Evolutionary conservation across 2,113 vertebrate genomes (phyloP).

Genomic region (Gallinago paraguaiae): DNA sequence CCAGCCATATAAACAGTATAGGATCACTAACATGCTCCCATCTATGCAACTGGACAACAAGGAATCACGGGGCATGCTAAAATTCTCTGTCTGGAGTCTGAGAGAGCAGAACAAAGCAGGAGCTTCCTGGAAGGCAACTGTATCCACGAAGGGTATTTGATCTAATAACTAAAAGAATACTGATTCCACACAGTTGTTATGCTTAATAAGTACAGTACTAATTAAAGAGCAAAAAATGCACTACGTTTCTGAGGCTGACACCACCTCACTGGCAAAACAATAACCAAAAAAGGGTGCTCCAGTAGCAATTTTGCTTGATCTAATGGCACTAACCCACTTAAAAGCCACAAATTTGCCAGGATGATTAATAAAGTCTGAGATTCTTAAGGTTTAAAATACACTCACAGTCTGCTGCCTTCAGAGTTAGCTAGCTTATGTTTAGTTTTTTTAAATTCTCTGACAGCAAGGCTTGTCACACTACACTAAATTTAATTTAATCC

Average conservation of each 20-base stretch:
- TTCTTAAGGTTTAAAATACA: not conserved
- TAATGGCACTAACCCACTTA: not conserved
- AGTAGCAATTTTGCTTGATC: not conserved
- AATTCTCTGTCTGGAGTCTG: not conserved
- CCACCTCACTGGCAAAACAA: not conserved
- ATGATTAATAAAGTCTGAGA: not conserved
- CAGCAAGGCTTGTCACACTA: not conserved
- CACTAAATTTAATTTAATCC: not conserved
- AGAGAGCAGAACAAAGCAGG: accelerated
- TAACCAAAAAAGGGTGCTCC: not conserved
- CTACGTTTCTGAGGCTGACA: not conserved
- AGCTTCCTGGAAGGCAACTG: not conserved
- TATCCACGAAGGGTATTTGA: not conserved
- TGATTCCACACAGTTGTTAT: not conserved
- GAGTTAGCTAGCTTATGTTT: not conserved
- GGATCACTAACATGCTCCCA: not conserved
- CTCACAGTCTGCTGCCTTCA: not conserved
- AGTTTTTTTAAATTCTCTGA: not conserved
- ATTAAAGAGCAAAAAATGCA: not conserved
- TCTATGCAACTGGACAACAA: not conserved
- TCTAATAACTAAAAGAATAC: not conserved
- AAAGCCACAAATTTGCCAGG: not conserved
- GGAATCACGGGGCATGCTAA: not conserved
- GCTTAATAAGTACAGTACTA: not conserved
- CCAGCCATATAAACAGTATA: not conserved